phyloP scores from a whole-genome alignment of 2,113 vertebrate genomes.

The Alethe castanea region DNA sequence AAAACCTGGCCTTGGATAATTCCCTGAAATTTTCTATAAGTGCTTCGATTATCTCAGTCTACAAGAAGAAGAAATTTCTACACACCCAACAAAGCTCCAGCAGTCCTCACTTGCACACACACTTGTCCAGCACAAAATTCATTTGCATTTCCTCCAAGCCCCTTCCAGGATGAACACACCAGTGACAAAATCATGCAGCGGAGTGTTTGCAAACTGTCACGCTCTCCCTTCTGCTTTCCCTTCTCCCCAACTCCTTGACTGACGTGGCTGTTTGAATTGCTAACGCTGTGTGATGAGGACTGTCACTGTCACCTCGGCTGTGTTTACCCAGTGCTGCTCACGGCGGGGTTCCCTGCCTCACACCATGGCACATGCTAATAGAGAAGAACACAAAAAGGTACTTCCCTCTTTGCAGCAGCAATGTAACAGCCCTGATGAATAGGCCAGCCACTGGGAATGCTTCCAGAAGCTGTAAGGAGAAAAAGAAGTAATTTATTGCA shows the following conservation, averaged over 20 bases:
- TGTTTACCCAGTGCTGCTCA: not conserved
- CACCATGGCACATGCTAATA: not conserved
- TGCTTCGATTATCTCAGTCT: not conserved
- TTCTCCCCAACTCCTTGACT: not conserved
- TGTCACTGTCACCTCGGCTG: not conserved
- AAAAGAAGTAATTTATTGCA: conserved; percentile 35
- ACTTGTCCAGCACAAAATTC: not conserved
- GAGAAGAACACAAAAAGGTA: not conserved
- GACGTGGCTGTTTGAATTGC: conserved; percentile 7
- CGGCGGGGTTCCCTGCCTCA: not conserved
- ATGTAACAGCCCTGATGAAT: not conserved
- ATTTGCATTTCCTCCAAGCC: not conserved
- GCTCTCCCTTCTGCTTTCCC: not conserved
- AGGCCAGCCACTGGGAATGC: not conserved
- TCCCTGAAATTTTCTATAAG: not conserved
- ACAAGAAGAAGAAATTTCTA: not conserved
- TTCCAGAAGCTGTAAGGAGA: conserved; percentile 33
- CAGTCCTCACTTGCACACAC: not conserved
- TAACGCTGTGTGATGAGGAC: not conserved
- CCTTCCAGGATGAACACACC: not conserved
- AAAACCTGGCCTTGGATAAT: not conserved
- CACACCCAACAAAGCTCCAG: not conserved
- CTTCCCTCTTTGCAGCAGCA: conserved; percentile 3
- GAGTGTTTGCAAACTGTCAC: not conserved
- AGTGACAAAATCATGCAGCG: not conserved